Evolutionary conservation across 2,797 vertebrate species (phyloP).

Genomic region (Chelidonichthys spinosus): DNA sequence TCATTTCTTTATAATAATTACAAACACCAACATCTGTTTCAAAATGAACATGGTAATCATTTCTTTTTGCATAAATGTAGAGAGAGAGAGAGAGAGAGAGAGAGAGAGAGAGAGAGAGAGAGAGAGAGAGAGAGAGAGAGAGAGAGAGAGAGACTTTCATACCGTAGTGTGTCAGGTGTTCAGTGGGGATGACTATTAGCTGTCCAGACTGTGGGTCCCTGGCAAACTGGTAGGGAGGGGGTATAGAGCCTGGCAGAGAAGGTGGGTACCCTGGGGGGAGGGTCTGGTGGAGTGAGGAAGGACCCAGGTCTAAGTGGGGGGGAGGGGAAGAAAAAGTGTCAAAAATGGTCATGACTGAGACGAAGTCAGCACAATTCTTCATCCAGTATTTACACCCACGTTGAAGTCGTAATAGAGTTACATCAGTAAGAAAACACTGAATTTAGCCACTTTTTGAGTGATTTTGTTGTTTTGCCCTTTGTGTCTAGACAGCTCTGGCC

Average conservation of each 20-base stretch:
- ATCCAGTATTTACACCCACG: slow-evolving; percentile 12
- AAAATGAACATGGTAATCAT: not conserved
- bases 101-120: not conserved
- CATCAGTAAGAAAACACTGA: slow-evolving; percentile 13
- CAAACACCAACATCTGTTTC: slow-evolving; percentile 37
- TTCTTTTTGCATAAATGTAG: not conserved
- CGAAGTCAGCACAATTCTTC: slow-evolving; percentile 19
- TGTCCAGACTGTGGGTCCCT: slow-evolving; percentile 96
- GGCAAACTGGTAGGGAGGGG: slow-evolving; percentile 94
- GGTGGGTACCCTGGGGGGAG: slow-evolving; percentile 91
- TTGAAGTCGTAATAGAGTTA: slow-evolving; percentile 10
- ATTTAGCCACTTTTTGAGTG: slow-evolving; percentile 44
- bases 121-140: not conserved
- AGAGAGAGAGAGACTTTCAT: slow-evolving; percentile 50
- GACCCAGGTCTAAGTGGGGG: slow-evolving; percentile 86
- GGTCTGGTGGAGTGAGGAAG: slow-evolving; percentile 93
- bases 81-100: not conserved
- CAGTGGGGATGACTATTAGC: slow-evolving; percentile 94
- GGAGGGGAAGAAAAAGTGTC: not conserved
- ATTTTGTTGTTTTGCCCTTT: slow-evolving; percentile 46
- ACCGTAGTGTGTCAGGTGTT: slow-evolving; percentile 97
- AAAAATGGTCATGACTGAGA: not conserved
- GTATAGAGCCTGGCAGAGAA: slow-evolving; percentile 89
- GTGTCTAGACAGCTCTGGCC: slow-evolving; percentile 74
- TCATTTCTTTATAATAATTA: slow-evolving; percentile 37